Evolutionary conservation across 1,140 invertebrate genomes (phyloP).

Genomic region (Drosophila malerkotliana): DNA sequence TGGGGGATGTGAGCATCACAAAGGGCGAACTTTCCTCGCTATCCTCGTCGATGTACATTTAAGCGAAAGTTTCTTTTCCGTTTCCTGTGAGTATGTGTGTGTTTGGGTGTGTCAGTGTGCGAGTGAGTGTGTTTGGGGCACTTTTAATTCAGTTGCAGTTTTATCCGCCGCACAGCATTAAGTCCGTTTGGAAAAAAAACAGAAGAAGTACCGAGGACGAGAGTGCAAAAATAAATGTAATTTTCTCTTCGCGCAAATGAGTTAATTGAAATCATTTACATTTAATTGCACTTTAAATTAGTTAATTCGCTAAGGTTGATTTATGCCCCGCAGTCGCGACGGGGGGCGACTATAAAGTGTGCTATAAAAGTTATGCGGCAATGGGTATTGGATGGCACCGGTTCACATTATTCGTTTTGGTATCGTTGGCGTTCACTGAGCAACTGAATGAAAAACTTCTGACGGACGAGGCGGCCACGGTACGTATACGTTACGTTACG

Average conservation of each 20-base stretch:
- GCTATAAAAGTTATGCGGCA: conserved; percentile 1
- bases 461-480: conserved; percentile 27
- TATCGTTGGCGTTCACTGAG: conserved; percentile 69
- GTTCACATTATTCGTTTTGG: conserved; percentile 56
- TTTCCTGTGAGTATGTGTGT: conserved; percentile 19
- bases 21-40: conserved; percentile 84
- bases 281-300: conserved; percentile 80
- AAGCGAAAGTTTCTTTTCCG: conserved; percentile 72
- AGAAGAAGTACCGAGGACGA: neutral
- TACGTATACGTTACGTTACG: conserved; percentile 57
- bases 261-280: conserved; percentile 79
- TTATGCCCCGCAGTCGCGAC: conserved; percentile 4
- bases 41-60: conserved; percentile 83
- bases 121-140: conserved; percentile 52
- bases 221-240: conserved; percentile 67
- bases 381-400: conserved; percentile 23
- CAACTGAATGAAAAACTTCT: conserved; percentile 53
- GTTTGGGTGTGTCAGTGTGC: neutral
- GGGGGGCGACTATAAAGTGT: neutral
- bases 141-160: conserved; percentile 80
- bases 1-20: conserved; percentile 83
- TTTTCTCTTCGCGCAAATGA: conserved; percentile 67
- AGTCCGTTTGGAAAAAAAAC: conserved; percentile 47
- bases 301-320: conserved; percentile 64
- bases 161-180: conserved; percentile 71